Evolutionary conservation across 2,113 vertebrate genomes (phyloP), one percentile per base, ranked within the genome.

Genomic region (Motacilla tschutschensis): DNA sequence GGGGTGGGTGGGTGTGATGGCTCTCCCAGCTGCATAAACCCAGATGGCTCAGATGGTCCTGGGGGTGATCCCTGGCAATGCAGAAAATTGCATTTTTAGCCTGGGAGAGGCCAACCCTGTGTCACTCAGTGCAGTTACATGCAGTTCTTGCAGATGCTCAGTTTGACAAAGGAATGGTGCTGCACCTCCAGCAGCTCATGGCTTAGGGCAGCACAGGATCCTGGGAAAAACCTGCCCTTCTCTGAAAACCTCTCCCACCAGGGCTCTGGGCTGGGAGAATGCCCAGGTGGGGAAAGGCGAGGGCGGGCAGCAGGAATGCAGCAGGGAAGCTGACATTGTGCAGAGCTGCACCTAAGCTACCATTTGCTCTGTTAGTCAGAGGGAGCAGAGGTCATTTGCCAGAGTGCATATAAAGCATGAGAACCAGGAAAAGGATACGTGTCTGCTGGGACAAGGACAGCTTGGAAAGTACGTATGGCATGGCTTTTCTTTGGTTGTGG

Each of bases 251-350:
- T 4, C 38, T 73, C 1, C 33, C 13, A 7, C 4, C 0, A 1
- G 31, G 41, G 3, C 26, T 73, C n/a, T 21, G 40, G 16, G 19
- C 9, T 26, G 19, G 62, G 3, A 14, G 17, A 81, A 12, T 1
- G 0, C 7, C 28, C 0, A 2, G 20, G 16, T 35, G 40, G n/a
- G 41, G 21, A 40, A 26, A 35, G 21, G 28, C 0, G 0, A 13
- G 6, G 20, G 8, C 0, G 0, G 20, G 35, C 21, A 53, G 12
- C 17, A 28, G 54, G 55, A 50, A 24, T 18, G 5, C 18, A 9
- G 43, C 7, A 2, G 11, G 15, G 6, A 50, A 48, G 38, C 47
- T 19, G 43, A 3, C 14, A 10, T 4, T 55, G 28, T 3, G 11
- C 51, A 74, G 55, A 90, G 33, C 47, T 41, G 20, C 54, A 21